Evolutionary conservation across 2,797 vertebrate genomes (phyloP).

Genomic region (Stomatorhinus walkeri): DNA sequence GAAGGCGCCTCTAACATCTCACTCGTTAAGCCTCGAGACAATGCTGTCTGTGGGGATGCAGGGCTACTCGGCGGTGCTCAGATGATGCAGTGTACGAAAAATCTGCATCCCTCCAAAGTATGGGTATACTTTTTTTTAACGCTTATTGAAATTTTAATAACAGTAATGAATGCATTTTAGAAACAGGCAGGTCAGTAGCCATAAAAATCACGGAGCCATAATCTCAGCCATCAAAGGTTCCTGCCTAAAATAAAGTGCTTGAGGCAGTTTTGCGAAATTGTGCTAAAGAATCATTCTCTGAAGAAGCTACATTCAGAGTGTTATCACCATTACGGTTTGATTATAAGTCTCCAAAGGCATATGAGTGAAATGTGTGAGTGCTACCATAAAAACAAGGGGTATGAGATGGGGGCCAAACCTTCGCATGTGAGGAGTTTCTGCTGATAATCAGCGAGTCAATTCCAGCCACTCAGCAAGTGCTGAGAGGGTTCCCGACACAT

Average conservation of each 20-base stretch:
- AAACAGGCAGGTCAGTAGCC: not conserved
- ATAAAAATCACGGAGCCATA: not conserved
- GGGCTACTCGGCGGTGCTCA: not conserved
- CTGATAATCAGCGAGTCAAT: not conserved
- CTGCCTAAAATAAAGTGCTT: not conserved
- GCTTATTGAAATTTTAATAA: not conserved
- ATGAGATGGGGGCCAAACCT: not conserved
- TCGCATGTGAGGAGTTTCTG: not conserved
- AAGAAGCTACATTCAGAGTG: not conserved
- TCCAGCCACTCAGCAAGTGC: not conserved
- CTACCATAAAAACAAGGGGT: not conserved
- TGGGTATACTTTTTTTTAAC: not conserved
- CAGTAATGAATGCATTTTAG: not conserved
- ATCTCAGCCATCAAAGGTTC: not conserved
- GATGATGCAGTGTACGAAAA: not conserved
- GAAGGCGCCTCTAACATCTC: not conserved
- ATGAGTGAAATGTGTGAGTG: not conserved
- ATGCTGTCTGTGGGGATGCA: not conserved
- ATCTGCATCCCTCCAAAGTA: not conserved
- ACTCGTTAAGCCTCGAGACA: not conserved
- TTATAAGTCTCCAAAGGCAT: not conserved
- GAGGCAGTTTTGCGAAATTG: not conserved
- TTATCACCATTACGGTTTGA: not conserved
- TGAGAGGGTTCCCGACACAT: not conserved
- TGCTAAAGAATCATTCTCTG: not conserved